Conservation (phyloP, 2,888 invertebrate genomes). For the Drosophila multiciliata region DNA sequence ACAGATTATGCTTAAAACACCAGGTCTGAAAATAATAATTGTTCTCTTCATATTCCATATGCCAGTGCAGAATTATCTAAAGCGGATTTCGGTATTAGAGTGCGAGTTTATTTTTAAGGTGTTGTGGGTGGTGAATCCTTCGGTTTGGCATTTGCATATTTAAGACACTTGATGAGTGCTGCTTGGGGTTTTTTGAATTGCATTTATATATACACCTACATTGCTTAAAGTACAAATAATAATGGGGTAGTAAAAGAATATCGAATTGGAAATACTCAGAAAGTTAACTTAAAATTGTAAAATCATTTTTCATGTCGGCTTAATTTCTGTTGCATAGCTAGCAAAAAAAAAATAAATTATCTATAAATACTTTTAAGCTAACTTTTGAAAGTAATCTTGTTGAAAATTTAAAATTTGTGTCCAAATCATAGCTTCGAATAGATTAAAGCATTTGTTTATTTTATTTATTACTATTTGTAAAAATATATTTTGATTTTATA, state of each 20-base stretch:
- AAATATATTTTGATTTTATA: background rate
- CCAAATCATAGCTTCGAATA: background rate
- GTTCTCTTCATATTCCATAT: constrained; percentile 58
- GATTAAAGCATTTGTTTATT: background rate
- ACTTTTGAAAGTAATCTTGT: background rate
- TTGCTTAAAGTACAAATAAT: background rate
- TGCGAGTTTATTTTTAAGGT: constrained; percentile 26
- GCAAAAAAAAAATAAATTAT: background rate
- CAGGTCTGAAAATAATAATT: constrained; percentile 72
- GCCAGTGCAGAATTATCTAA: constrained; percentile 51
- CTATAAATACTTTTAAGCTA: background rate
- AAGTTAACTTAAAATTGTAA: background rate
- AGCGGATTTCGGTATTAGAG: constrained; percentile 70
- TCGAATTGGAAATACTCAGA: background rate
- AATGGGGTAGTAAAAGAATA: background rate
- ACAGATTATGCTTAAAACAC: constrained; percentile 56
- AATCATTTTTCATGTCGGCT: background rate
- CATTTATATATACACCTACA: background rate
- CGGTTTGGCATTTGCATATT: constrained; percentile 45
- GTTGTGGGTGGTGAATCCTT: constrained; percentile 1
- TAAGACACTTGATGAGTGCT: constrained; percentile 15
- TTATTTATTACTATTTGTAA: background rate
- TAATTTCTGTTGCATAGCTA: background rate
- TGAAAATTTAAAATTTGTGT: background rate
- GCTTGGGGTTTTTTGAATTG: background rate